A percentile compares a stretch with the other conserved stretches of the same genome.
Conservation (phyloP, 2,888 invertebrate species). For the Lamellibrachia columna region DNA sequence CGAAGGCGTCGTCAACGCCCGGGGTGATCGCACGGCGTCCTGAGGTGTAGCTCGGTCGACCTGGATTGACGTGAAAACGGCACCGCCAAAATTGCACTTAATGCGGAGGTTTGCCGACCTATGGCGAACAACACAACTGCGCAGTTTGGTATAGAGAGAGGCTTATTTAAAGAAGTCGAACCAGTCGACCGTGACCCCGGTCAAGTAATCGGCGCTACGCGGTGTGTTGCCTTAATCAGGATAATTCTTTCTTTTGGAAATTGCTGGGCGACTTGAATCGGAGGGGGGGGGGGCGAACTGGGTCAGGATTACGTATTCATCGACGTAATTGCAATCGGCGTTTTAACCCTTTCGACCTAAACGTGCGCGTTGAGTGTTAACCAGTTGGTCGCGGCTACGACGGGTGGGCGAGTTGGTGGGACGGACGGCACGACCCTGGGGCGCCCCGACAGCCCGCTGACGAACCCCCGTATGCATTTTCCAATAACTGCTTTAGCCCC, state of each 20-base stretch:
- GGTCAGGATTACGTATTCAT: not conserved
- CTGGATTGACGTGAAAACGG: not conserved
- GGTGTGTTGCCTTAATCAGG: not conserved
- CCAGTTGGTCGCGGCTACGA: not conserved
- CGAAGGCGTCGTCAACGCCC: not conserved
- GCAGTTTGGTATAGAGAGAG: not conserved
- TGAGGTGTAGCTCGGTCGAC: not conserved
- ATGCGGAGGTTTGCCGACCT: not conserved
- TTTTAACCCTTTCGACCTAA: not conserved
- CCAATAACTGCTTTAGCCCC: not conserved
- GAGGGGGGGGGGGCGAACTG: not conserved
- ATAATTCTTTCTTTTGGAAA: not conserved
- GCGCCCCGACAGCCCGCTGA: not conserved
- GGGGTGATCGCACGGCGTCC: not conserved
- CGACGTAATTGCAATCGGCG: conserved; percentile 9
- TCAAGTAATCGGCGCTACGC: not conserved
- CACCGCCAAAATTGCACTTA: not conserved
- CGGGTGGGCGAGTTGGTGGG: not conserved
- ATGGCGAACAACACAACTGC: not conserved
- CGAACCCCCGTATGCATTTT: not conserved
- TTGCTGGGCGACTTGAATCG: not conserved
- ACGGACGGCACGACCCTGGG: not conserved
- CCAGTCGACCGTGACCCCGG: not conserved
- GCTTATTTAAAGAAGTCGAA: not conserved
- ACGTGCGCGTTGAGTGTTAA: not conserved